Base-by-base conservation (phyloP, 1,140 invertebrate species). In the Tenebrio molitor region DNA sequence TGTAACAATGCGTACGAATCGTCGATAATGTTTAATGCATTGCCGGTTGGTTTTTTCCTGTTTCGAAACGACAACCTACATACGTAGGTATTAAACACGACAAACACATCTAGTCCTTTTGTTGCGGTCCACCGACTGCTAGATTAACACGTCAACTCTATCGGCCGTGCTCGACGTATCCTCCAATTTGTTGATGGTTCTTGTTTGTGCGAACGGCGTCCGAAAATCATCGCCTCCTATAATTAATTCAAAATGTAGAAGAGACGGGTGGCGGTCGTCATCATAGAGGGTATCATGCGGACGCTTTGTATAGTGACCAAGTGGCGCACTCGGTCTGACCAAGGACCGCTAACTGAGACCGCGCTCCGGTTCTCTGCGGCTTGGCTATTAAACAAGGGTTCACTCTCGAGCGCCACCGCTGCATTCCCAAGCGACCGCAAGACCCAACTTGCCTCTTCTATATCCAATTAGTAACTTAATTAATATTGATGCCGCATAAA, bases 401-500 rank as follows among this genome's bases (percentile, higher is more conserved):
- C 68, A 69, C 50, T 75, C 65, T 75, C 44, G 29, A 69, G 50
- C 71, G 64, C 65, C 65, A 67, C 71, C 71, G 39, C 64, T 62
- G 64, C 71, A 73, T 73, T 73, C 71, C 63, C 71, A 14, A 58
- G 71, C 58, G 71, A 73, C 74, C 74, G 39, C 74, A 76, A 76
- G 74, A 70, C 67, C 74, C 67, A 39, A 69, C 25, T 69, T 63
- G 71, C 71, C 74, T 76, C 74, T 71, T 73, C 71, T 71, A 70
- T 72, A 76, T 76, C 71, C 74, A 76, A 76, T 76, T 76, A 76
- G 74, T 70, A 73, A 73, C 71, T 76, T 76, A 76, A 76, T 76
- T 76, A 76, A 76, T 76, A 76, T 76, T 76, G 74, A 76, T 76
- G 74, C 74, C 67, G 71, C 71, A 69, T 68, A 67, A 76, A 73